Conservation (phyloP, 2,113 vertebrate species). For the Brachyhypopomus gauderio region DNA sequence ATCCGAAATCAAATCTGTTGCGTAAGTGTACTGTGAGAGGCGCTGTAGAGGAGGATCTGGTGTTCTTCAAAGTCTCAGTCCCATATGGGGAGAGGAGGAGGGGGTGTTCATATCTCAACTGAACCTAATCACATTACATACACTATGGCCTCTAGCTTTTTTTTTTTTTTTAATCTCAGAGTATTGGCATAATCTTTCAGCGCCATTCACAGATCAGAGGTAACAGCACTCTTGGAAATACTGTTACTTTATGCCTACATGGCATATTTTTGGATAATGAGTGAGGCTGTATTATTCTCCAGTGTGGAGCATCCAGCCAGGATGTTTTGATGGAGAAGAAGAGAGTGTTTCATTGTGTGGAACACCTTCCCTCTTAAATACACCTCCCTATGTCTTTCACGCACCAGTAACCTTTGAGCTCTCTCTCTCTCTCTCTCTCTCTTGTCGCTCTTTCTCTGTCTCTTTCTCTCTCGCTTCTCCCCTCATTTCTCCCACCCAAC, state of each 20-base stretch:
- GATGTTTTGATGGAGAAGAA: constrained; percentile 10
- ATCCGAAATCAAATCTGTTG: constrained; percentile 41
- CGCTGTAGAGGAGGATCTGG: constrained; percentile 1
- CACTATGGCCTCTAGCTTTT: constrained; percentile 11
- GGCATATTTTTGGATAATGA: constrained; percentile 30
- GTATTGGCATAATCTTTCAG: neutral
- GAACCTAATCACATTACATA: constrained; percentile 32
- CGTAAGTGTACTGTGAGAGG: constrained; percentile 29
- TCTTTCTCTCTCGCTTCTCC: neutral
- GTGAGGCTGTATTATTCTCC: constrained; percentile 44
- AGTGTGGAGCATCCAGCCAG: constrained; percentile 1
- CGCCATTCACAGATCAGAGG: neutral
- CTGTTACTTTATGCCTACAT: constrained; percentile 31
- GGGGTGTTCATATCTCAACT: constrained; percentile 9
- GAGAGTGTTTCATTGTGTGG: neutral
- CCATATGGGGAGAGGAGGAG: constrained; percentile 13
- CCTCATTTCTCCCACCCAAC: neutral
- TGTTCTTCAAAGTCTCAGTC: neutral
- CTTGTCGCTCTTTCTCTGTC: constrained; percentile 4
- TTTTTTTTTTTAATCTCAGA: constrained; percentile 17
- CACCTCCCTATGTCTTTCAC: constrained; percentile 40
- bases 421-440: constrained; percentile 12
- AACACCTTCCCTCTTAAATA: constrained; percentile 47
- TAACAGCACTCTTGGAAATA: constrained; percentile 19
- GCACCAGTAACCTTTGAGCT: constrained; percentile 42